Evolutionary conservation across 2,888 invertebrate genomes (phyloP), one percentile per base, ranked within the genome.

Genomic region (Willowsia nigromaculata): DNA sequence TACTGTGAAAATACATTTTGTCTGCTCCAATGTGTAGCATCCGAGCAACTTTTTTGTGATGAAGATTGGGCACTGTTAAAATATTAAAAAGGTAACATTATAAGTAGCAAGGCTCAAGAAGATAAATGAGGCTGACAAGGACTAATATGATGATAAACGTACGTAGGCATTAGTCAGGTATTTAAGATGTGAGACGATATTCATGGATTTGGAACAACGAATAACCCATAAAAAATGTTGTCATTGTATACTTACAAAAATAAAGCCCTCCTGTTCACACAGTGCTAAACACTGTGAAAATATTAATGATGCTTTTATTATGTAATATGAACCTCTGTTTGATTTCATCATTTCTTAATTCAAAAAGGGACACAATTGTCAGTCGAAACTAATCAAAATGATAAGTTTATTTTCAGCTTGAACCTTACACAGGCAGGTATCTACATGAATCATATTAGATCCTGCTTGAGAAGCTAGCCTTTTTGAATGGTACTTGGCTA

Each of bases 321-420:
- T 13, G 76, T 30, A 76, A 50, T 33, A 18, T 53, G 15, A 62
- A 82, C 65, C 65, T 59, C 22, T 43, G 59, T 59, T 81, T 59
- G 37, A 81, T 81, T 81, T 81, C 43, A 22, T 81, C 53, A 74
- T 74, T 74, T 43, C 74, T 74, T 74, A 74, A 43, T 74, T 74
- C 4, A 2, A 37, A 15, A 7, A 18, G 65, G 65, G 65, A 27
- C 30, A 30, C 9, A n/a, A n/a, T 62, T 56, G 56, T 56, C 11
- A 11, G 56, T 22, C 4, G n/a, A 22, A 6, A 56, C 13, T 3
- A 13, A 50, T 11, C 13, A 50, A 50, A 50, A 50, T n/a, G 50
- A 50, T 50, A 3, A 11, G 50, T 15, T 50, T 3, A 50, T 50
- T n/a, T 15, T n/a, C 5, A 62, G 27, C n/a, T n/a, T 3, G 25